Evolutionary conservation across 2,113 vertebrate genomes (phyloP), one percentile per base, ranked within the genome.

Genomic region (Brienomyrus longianalis): DNA sequence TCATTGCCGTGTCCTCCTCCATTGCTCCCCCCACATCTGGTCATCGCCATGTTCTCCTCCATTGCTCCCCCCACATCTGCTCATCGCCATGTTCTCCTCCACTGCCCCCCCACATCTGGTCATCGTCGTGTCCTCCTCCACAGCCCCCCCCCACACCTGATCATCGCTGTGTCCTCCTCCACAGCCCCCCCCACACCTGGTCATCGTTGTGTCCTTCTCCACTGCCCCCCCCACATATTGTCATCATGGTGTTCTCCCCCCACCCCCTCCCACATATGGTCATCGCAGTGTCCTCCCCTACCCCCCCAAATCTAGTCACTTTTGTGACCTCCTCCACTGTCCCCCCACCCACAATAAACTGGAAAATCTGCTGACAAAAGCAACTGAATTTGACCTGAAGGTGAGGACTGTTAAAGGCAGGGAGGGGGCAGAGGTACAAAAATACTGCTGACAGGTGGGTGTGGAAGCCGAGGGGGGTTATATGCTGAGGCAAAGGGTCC

Each of bases 291-390:
- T 5, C 17, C 51, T 3, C 54, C 19, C 15, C 54, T 4, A 21
- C 13, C 52, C 52, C 52, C 52, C 52, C 17, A 54, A 3, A 56
- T 56, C 59, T n/a, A n/a, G 59, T 66, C 59, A 66, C 3, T 11
- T 1, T n/a, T n/a, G n/a, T 66, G 62, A 8, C 15, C 27, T 56
- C 31, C 27, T 23, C 11, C 51, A 31, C 5, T n/a, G 7, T 23
- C 8, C n/a, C 3, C 45, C 43, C n/a, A 80, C 21, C 15, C 43
- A 66, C 39, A 84, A 27, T n/a, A 31, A 27, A 86, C 8, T 17
- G 56, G 35, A 83, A 77, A 85, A 87, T 50, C 47, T 50, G 83
- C 31, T 39, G 66, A 84, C 83, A 48, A 88, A 66, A 90, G 19
- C 48, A 56, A 83, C 48, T 15, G 17, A 90, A 88, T 59, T 19